Conservation (phyloP, 2,888 invertebrate species). For the Campopleginae sp. region DNA sequence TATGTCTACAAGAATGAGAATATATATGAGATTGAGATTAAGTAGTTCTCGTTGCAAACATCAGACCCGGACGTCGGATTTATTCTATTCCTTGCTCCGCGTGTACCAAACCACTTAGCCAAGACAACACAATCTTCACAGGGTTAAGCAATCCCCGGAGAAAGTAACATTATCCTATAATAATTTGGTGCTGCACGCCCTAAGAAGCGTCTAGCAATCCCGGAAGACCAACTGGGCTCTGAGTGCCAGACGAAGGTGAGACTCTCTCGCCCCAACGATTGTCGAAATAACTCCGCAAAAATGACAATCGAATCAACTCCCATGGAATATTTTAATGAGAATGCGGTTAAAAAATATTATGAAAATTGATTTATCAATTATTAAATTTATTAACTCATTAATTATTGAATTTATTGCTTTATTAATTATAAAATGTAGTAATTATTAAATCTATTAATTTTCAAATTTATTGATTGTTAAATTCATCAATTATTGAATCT, state of each 20-base stretch:
- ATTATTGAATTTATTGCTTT: no score
- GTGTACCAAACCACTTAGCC: background rate
- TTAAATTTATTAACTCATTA: no score
- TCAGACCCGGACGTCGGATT: slow-evolving; percentile 3
- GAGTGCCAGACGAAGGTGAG: slow-evolving; percentile 24
- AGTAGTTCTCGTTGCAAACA: slow-evolving; percentile 35
- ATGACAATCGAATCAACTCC: slow-evolving; percentile 26
- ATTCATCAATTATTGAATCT: no score
- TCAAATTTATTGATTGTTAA: no score
- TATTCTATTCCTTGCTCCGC: slow-evolving; percentile 1
- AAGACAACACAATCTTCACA: slow-evolving; percentile 41
- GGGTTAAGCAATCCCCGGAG: slow-evolving; percentile 67
- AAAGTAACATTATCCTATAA: slow-evolving; percentile 69
- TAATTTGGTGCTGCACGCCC: slow-evolving; percentile 63
- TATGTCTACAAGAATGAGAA: slow-evolving; percentile 9
- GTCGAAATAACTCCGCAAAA: slow-evolving; percentile 20
- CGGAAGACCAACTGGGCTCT: slow-evolving; percentile 64
- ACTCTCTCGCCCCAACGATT: slow-evolving; percentile 40
- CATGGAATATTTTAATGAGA: background rate
- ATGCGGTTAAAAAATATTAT: background rate
- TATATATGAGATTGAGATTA: slow-evolving; percentile 33
- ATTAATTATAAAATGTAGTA: no score
- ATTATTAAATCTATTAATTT: no score
- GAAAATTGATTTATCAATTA: no score
- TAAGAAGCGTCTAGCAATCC: slow-evolving; percentile 66